These are phyloP conservation scores for Fistularia tabacaria DNA, from an alignment of 2,797 vertebrate species.

Conservation along the genomic window DNA sequence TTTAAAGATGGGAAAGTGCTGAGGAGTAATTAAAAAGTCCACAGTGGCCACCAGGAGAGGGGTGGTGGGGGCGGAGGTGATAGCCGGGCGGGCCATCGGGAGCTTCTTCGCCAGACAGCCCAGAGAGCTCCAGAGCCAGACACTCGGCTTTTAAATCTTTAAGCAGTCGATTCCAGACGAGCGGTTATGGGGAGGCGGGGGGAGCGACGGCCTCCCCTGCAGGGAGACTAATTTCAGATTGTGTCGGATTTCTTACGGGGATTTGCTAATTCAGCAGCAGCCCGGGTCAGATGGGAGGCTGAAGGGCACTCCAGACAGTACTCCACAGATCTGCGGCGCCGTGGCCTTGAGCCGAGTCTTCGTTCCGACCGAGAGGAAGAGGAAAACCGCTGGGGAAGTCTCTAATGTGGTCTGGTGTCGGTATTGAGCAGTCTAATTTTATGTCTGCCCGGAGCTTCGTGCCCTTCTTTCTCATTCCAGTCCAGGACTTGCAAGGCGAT, in stretches of 20 bases:
- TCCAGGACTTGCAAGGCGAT: no score
- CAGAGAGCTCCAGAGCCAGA: slow-evolving; percentile 41
- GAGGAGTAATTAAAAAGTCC: slow-evolving; percentile 51
- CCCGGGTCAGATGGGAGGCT: slow-evolving; percentile 41
- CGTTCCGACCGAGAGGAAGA: background rate
- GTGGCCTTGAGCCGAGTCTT: slow-evolving; percentile 17
- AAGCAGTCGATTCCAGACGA: slow-evolving; percentile 42
- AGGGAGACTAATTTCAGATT: slow-evolving; percentile 44
- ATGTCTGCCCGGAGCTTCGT: slow-evolving; percentile 17
- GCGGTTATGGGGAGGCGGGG: slow-evolving; percentile 7
- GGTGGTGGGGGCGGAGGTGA: slow-evolving; percentile 7
- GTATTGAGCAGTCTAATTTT: slow-evolving; percentile 23
- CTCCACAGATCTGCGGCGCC: slow-evolving; percentile 19
- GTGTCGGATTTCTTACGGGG: slow-evolving; percentile 35
- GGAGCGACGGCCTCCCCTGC: slow-evolving; percentile 25
- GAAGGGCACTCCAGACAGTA: slow-evolving; percentile 39
- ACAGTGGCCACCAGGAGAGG: slow-evolving; percentile 10
- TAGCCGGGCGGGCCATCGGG: slow-evolving; percentile 14
- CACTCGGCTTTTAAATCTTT: slow-evolving; percentile 53
- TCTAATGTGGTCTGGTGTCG: slow-evolving; percentile 33
- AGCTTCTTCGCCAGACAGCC: slow-evolving; percentile 30
- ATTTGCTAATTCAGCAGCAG: slow-evolving; percentile 53
- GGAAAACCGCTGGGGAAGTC: slow-evolving; percentile 15
- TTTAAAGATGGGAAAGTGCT: slow-evolving; percentile 47
- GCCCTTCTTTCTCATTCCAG: background rate